Conservation (phyloP, 2,113 vertebrate species). For the Lucifuga dentata region DNA sequence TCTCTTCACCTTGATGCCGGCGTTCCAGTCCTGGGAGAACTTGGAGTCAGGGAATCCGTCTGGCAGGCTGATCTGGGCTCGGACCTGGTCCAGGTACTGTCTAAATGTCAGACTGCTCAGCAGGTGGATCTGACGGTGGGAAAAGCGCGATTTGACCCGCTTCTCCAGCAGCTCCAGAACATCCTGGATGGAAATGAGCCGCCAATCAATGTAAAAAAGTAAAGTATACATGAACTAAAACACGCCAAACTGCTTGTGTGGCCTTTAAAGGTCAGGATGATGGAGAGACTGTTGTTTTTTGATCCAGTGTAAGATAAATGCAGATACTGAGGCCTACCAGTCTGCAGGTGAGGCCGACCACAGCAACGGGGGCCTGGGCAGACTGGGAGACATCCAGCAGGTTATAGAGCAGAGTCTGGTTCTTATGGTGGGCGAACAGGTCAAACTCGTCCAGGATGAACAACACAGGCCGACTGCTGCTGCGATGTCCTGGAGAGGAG, state of each 20-base stretch:
- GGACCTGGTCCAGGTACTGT: conserved; percentile 86
- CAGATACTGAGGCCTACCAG: conserved; percentile 82
- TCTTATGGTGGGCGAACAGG: conserved; percentile 97
- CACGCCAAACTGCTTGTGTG: no score
- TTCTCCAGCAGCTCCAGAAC: conserved; percentile 97
- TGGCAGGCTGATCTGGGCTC: conserved; percentile 86
- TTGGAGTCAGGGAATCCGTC: conserved; percentile 82
- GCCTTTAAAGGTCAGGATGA: no score
- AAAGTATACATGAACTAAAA: no score
- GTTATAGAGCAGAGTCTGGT: conserved; percentile 97
- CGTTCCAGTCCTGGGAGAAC: conserved; percentile 90
- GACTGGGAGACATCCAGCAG: conserved; percentile 96
- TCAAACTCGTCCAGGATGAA: conserved; percentile 98
- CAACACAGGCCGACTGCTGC: conserved; percentile 89
- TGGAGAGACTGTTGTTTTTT: no score
- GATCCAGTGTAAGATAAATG: no score
- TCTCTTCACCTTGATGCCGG: conserved; percentile 82
- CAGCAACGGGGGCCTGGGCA: conserved; percentile 92
- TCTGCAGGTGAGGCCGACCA: conserved; percentile 94
- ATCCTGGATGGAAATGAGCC: conserved; percentile 81
- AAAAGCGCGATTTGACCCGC: conserved; percentile 97
- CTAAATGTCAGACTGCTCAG: conserved; percentile 85
- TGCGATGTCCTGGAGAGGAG: conserved; percentile 84
- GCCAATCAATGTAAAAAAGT: no score
- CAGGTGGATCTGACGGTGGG: conserved; percentile 95